These are phyloP conservation scores for Turdus rufiventris DNA, from an alignment of 2,113 vertebrate genomes.

Conservation along the genomic window DNA sequence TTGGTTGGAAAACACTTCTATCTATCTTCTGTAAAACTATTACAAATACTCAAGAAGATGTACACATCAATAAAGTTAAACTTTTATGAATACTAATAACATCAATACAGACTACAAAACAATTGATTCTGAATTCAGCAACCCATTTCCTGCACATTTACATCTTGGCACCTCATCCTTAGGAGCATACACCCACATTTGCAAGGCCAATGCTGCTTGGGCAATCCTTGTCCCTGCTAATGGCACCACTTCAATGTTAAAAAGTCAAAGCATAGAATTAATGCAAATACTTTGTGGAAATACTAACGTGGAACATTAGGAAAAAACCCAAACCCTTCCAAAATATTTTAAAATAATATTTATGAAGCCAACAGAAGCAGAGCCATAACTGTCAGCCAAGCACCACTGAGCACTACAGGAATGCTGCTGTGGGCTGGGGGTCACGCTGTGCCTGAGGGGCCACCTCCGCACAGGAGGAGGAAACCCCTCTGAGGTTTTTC, in stretches of 20 bases:
- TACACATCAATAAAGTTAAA: not conserved
- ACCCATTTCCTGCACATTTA: not conserved
- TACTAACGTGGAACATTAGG: not conserved
- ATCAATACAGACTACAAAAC: not conserved
- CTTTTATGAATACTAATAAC: not conserved
- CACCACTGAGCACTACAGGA: not conserved
- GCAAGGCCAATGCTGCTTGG: fast-evolving
- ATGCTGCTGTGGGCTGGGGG: not conserved
- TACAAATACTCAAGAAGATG: not conserved
- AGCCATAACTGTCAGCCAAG: not conserved
- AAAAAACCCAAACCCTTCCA: not conserved
- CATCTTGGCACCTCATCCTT: not conserved
- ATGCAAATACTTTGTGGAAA: not conserved
- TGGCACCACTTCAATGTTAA: not conserved
- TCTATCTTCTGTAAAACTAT: not conserved
- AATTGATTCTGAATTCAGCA: not conserved
- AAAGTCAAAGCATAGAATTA: not conserved
- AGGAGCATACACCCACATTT: too few relatives aligned
- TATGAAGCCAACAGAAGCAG: not conserved
- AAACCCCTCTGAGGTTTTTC: not conserved
- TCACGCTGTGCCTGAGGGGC: not conserved
- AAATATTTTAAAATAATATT: not conserved
- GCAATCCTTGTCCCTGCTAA: not conserved
- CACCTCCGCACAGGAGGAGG: not conserved
- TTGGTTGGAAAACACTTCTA: not conserved